Percentiles rank a stretch among this genome's conserved stretches.
These are phyloP conservation scores for Melanotaenia pygmaea DNA, from an alignment of 2,797 vertebrate genomes.

Conservation along the genomic window DNA sequence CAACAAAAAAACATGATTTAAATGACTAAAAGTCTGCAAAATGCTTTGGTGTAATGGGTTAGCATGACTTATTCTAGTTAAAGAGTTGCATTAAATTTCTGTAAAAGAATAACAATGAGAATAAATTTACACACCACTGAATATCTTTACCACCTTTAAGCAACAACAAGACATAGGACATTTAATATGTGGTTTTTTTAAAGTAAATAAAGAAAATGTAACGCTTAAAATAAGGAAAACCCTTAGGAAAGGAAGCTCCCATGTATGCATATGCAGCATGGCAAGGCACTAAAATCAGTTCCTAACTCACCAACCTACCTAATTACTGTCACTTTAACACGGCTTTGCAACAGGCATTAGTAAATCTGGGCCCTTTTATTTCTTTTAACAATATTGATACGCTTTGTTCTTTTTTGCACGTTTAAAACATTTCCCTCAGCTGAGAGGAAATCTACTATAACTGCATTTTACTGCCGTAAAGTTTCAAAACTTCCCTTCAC, in stretches of 20 bases:
- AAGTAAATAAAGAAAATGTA: too few relatives aligned
- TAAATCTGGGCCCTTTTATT: background rate
- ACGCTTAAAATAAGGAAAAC: too few relatives aligned
- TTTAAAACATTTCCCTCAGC: background rate
- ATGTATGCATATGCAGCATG: background rate
- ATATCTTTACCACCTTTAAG: too few relatives aligned
- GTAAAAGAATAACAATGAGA: background rate
- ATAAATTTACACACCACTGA: too few relatives aligned
- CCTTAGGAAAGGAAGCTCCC: background rate
- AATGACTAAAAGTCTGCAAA: background rate
- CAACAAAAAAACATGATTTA: too few relatives aligned
- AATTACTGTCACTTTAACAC: background rate
- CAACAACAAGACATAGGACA: too few relatives aligned
- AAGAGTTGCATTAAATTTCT: background rate
- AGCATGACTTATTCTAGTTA: background rate
- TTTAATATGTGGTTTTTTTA: too few relatives aligned
- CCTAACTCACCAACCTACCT: too few relatives aligned
- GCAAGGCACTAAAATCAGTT: too few relatives aligned
- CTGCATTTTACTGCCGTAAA: conserved; percentile 13
- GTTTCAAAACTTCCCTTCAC: conserved; percentile 8
- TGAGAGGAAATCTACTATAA: conserved; percentile 21
- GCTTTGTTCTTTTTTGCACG: background rate
- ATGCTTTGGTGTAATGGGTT: background rate
- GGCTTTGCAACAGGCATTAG: too few relatives aligned
- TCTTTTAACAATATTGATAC: background rate